Conservation (phyloP, 2,113 vertebrate genomes). For the Amphiprion percula region DNA sequence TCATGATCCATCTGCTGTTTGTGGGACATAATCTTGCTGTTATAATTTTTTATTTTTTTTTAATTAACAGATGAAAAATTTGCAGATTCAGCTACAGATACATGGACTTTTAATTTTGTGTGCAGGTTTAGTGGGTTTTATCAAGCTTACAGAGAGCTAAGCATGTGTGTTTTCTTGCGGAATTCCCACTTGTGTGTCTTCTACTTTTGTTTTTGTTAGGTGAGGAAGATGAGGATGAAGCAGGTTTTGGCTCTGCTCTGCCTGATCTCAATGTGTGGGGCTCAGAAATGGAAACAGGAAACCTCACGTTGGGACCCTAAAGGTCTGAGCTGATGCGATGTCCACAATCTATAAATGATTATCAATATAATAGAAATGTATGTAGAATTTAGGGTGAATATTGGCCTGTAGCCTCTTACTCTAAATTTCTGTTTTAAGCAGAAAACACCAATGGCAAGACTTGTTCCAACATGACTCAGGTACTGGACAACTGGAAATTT, state of each 20-base stretch:
- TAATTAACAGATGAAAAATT: too few relatives aligned
- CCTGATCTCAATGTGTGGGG: constrained; percentile 61
- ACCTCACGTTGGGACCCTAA: constrained; percentile 45
- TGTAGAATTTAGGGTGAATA: background rate
- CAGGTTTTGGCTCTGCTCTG: constrained; percentile 74
- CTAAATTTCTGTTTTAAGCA: constrained; percentile 58
- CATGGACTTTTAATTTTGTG: too few relatives aligned
- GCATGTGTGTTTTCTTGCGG: background rate
- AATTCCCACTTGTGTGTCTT: background rate
- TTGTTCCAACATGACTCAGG: constrained; percentile 90
- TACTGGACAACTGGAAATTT: constrained; percentile 93
- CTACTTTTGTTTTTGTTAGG: constrained; percentile 11
- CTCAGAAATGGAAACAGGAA: constrained; percentile 77
- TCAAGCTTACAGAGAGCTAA: too few relatives aligned
- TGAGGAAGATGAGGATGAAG: constrained; percentile 63
- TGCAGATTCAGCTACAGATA: too few relatives aligned
- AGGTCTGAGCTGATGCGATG: constrained; percentile 46
- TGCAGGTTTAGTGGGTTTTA: too few relatives aligned
- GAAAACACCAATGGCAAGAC: constrained; percentile 66
- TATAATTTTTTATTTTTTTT: background rate
- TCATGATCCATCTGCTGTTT: background rate
- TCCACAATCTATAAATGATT: background rate
- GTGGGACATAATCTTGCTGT: background rate
- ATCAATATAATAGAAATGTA: background rate
- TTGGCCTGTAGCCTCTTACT: background rate